Evolutionary conservation across 2,888 invertebrate species (phyloP).

Genomic region (Spicauda simplicius): DNA sequence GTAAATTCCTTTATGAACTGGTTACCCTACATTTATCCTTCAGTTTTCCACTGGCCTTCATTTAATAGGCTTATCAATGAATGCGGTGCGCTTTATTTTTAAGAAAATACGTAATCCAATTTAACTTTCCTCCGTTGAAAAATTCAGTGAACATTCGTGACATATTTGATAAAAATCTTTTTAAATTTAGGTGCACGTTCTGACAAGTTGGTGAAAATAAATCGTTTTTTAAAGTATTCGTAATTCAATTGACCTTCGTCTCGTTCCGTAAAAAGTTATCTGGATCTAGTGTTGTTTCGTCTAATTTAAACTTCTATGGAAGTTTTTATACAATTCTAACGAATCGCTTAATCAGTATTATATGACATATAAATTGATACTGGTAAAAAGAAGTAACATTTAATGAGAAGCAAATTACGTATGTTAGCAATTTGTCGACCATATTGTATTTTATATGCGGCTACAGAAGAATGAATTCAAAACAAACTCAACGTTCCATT

Average conservation of each 20-base stretch:
- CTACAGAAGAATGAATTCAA: constrained; percentile 39
- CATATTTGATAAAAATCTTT: no score
- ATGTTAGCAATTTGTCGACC: background rate
- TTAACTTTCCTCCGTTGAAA: background rate
- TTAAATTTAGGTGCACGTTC: no score
- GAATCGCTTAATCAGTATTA: no score
- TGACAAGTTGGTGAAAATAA: no score
- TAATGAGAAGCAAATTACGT: background rate
- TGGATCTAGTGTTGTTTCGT: no score
- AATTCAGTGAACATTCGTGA: no score
- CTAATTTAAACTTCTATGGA: no score
- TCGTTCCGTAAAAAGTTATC: background rate
- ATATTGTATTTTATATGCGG: constrained; percentile 9
- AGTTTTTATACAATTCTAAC: no score
- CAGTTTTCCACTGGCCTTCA: background rate
- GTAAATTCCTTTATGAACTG: background rate
- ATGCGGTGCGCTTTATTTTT: constrained; percentile 1
- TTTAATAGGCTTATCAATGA: background rate
- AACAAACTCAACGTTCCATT: constrained; percentile 42
- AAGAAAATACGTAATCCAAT: background rate
- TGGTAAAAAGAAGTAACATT: no score
- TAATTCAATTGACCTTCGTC: background rate
- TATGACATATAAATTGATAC: no score
- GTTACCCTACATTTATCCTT: background rate
- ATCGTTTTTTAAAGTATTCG: no score